Percentiles rank a stretch among this genome's conserved stretches.
Conservation (phyloP, 2,888 invertebrate species). For the Drosophila maculinotata region DNA sequence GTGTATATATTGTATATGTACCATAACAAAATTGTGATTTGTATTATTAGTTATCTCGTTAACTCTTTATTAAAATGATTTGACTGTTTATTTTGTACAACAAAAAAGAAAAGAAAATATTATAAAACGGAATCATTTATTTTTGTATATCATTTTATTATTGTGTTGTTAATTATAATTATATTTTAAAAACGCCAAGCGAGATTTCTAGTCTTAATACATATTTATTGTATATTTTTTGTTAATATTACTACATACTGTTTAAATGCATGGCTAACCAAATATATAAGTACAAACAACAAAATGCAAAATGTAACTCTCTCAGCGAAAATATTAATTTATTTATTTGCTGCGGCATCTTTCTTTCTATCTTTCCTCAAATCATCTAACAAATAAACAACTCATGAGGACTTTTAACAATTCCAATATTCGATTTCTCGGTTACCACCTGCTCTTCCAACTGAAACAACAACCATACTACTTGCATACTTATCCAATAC, state of each 20-base stretch:
- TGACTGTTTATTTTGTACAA: conserved; percentile 47
- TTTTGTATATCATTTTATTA: conserved; percentile 47
- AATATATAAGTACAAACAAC: conserved; percentile 52
- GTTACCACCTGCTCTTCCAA: conserved; percentile 32
- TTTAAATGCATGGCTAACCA: conserved; percentile 69
- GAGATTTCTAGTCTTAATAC: conserved; percentile 42
- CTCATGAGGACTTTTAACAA: conserved; percentile 68
- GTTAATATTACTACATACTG: conserved; percentile 51
- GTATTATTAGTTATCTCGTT: conserved; percentile 36
- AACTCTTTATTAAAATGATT: conserved; percentile 31
- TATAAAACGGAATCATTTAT: conserved; percentile 29
- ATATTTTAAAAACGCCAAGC: conserved; percentile 46
- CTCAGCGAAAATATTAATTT: conserved; percentile 66
- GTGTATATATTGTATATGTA: conserved; percentile 50
- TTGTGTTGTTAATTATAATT: conserved; percentile 39
- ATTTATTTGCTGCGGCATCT: conserved; percentile 71
- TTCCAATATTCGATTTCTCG: conserved; percentile 48
- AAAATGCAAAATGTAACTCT: conserved; percentile 51
- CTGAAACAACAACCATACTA: conserved; percentile 21
- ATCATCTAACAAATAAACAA: conserved; percentile 52
- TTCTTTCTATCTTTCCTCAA: conserved; percentile 67
- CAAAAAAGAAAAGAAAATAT: conserved; percentile 5
- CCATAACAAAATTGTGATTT: conserved; percentile 59
- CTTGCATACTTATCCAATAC: conserved; percentile 12
- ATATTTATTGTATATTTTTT: conserved; percentile 44